phyloP scores from a whole-genome alignment of 1,140 invertebrate genomes.

The Ceratina japonica region DNA sequence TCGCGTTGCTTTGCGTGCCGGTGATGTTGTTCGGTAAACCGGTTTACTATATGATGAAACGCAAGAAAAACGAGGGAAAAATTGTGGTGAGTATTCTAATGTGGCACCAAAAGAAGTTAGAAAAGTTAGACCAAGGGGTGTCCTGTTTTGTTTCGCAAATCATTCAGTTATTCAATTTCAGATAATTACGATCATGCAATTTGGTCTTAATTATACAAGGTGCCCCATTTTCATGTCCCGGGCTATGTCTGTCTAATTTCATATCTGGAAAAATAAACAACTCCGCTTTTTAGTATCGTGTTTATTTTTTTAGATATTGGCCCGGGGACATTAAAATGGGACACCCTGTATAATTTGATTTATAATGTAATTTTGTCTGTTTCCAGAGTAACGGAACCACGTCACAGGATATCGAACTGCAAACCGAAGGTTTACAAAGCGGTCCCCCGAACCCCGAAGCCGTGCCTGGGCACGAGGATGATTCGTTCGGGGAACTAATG shows the following conservation, averaged over 20 bases:
- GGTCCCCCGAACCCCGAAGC: conserved; percentile 38
- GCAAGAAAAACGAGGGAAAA: conserved; percentile 27
- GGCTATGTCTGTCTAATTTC: too few relatives aligned
- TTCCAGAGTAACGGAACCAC: conserved; percentile 63
- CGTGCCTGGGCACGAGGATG: conserved; percentile 68
- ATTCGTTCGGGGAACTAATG: conserved; percentile 91
- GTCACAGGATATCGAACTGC: conserved; percentile 71
- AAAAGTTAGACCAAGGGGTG: too few relatives aligned
- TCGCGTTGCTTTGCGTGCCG: conserved; percentile 92
- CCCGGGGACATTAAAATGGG: too few relatives aligned
- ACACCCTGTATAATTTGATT: not conserved
- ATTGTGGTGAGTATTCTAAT: conserved; percentile 49
- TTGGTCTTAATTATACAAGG: too few relatives aligned
- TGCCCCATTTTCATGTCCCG: too few relatives aligned
- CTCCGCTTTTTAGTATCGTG: too few relatives aligned
- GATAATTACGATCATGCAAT: too few relatives aligned
- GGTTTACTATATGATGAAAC: conserved; percentile 81
- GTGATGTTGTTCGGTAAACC: conserved; percentile 96
- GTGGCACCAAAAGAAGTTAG: too few relatives aligned
- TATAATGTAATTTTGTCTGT: not conserved
- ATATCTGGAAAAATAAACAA: too few relatives aligned
- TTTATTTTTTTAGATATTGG: too few relatives aligned
- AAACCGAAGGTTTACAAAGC: conserved; percentile 44
- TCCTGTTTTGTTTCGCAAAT: too few relatives aligned
- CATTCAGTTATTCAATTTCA: too few relatives aligned